Evolutionary conservation across 2,113 vertebrate species (phyloP).

Genomic region (Macrotis lagotis): DNA sequence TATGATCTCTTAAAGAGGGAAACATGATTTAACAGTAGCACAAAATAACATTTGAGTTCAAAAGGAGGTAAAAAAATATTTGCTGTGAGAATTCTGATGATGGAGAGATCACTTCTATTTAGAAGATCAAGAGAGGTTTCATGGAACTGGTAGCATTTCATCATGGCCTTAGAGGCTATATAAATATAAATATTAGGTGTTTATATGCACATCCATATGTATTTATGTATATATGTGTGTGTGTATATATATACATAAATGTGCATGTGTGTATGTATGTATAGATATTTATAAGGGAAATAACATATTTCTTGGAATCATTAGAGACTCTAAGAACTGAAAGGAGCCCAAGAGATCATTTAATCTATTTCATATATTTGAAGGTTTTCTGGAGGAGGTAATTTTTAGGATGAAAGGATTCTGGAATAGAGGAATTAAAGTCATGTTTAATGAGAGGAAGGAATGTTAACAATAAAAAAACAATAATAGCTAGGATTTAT

Average conservation of each 20-base stretch:
- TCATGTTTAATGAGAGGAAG: no score
- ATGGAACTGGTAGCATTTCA: background rate
- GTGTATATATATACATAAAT: background rate
- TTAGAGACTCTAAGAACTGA: background rate
- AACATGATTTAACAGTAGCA: background rate
- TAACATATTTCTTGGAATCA: background rate
- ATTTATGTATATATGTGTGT: background rate
- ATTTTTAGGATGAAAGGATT: no score
- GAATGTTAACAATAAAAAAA: no score
- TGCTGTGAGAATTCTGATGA: background rate
- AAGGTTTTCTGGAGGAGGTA: no score
- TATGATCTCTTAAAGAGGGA: background rate
- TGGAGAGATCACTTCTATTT: background rate
- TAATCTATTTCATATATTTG: background rate
- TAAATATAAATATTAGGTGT: background rate
- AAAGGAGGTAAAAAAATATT: background rate
- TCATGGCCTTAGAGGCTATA: background rate
- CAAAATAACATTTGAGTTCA: background rate
- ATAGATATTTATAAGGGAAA: background rate
- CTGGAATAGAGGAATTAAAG: no score
- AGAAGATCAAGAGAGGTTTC: background rate
- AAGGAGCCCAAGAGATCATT: background rate
- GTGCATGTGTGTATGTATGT: background rate
- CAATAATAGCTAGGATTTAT: no score
- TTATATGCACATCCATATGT: background rate